Evolutionary conservation across 2,888 invertebrate genomes (phyloP), one percentile per base, ranked within the genome.

Genomic region (Mesoligia furuncula): DNA sequence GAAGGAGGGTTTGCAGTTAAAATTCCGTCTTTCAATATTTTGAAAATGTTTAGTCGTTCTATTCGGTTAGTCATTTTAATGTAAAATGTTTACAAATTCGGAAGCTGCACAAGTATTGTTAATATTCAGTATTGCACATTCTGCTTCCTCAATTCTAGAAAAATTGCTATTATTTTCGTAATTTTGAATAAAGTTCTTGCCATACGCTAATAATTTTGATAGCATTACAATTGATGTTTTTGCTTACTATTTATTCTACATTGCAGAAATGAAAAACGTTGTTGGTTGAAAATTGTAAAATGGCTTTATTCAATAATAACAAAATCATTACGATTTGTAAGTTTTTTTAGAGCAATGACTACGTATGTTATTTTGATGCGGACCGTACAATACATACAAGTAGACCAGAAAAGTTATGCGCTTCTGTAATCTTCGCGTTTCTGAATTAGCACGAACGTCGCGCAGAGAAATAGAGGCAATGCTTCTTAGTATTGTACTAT

Each of bases 71-170:
- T 73, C 36, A 59, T 64, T 54, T 68, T 36, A 54, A 20, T n/a
- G 24, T 27, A 64, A 31, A 7, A 20, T 62, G 1, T 20, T 59
- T 65, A 27, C 45, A 36, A 57, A 51, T 68, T 54, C 13, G 15
- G n/a, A 59, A 31, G 20, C 20, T 65, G 78, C 80, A 80, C 68
- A 77, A 83, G 51, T n/a, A 54, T 51, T 65, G 39, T 45, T 74
- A 42, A 45, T 39, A 74, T 45, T 48, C 11, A 61, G 31, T 66
- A 66, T 51, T 66, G 48, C 45, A 39, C 64, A 80, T 54, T 71
- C 7, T 36, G 24, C 27, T 48, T 76, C 7, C 0, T 68, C 15
- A 27, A 39, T 72, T 57, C 0, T n/a, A 62, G 42, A 27, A 62
- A 72, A 36, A 0, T 42, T 1, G n/a, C 15, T 8, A 31, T 27